phyloP scores from a whole-genome alignment of 2,113 vertebrate species.

The Lates calcarifer region DNA sequence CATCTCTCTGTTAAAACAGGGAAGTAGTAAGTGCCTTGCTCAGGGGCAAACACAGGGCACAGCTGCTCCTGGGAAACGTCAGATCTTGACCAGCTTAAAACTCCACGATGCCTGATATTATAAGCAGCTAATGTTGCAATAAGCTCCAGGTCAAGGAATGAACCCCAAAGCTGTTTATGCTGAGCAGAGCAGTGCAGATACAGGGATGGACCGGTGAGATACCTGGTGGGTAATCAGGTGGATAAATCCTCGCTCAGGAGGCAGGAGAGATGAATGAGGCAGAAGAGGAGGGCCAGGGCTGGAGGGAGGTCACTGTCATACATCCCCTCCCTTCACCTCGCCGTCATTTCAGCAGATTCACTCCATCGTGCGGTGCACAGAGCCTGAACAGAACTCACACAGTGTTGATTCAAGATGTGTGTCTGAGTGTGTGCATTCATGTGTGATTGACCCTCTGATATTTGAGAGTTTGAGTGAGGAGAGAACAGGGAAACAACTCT shows the following conservation, averaged over 20 bases:
- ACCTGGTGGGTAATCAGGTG: slow-evolving; percentile 27
- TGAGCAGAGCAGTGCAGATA: neutral
- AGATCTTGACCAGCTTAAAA: neutral
- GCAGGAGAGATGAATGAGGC: neutral
- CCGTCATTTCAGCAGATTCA: slow-evolving; percentile 1
- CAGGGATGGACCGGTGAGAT: slow-evolving; percentile 12
- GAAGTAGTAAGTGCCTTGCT: neutral
- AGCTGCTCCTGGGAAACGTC: neutral
- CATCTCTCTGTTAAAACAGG: neutral
- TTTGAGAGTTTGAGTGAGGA: slow-evolving; percentile 14
- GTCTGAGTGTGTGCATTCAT: neutral
- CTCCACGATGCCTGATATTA: neutral
- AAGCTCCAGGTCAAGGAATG: neutral
- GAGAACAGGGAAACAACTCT: neutral
- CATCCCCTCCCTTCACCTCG: slow-evolving; percentile 2
- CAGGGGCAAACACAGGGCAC: neutral
- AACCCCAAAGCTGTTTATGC: slow-evolving; percentile 15
- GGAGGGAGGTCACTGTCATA: slow-evolving; percentile 32
- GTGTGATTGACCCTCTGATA: slow-evolving; percentile 35
- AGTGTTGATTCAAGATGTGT: neutral
- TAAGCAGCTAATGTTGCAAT: slow-evolving; percentile 24
- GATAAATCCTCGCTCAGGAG: slow-evolving; percentile 18
- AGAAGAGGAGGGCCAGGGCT: neutral
- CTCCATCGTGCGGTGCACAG: neutral
- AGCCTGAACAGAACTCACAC: neutral